These are phyloP conservation scores for Desoria tigrina DNA, from an alignment of 2,888 invertebrate species.

Conservation along the genomic window DNA sequence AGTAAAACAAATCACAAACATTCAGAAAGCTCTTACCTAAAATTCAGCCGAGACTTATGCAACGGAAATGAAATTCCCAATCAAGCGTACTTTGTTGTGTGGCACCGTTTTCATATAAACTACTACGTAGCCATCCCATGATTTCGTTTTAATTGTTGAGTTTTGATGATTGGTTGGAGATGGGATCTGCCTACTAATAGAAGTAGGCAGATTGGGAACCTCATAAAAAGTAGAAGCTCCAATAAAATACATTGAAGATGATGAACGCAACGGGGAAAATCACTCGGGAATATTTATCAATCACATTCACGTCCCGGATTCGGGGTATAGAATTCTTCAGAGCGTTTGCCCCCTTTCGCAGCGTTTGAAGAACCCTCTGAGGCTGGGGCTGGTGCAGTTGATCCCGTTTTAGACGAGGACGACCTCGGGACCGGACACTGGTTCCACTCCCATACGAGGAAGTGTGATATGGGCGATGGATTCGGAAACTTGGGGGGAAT, in stretches of 20 bases:
- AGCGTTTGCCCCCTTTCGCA: constrained; percentile 80
- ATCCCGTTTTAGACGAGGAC: constrained; percentile 39
- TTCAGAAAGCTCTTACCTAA: no score
- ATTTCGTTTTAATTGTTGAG: no score
- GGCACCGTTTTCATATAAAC: no score
- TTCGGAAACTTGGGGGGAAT: constrained; percentile 75
- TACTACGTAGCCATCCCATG: no score
- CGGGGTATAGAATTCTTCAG: constrained; percentile 88
- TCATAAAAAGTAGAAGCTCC: constrained; percentile 80
- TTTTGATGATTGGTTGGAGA: no score
- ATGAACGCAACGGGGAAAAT: constrained; percentile 94
- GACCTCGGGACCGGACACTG: constrained; percentile 35
- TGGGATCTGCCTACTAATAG: constrained; percentile 19
- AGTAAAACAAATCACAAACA: no score
- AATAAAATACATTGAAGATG: constrained; percentile 92
- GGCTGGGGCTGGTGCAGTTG: constrained; percentile 46
- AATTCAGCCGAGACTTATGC: no score
- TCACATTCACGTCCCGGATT: constrained; percentile 95
- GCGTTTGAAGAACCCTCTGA: constrained; percentile 69
- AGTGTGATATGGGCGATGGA: constrained; percentile 62
- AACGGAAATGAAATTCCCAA: no score
- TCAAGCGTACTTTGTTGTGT: no score
- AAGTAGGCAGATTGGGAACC: constrained; percentile 52
- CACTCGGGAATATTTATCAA: constrained; percentile 95
- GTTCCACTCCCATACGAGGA: constrained; percentile 32